Base-by-base conservation (phyloP, 2,113 vertebrate species). In the Myocastor coypus region DNA sequence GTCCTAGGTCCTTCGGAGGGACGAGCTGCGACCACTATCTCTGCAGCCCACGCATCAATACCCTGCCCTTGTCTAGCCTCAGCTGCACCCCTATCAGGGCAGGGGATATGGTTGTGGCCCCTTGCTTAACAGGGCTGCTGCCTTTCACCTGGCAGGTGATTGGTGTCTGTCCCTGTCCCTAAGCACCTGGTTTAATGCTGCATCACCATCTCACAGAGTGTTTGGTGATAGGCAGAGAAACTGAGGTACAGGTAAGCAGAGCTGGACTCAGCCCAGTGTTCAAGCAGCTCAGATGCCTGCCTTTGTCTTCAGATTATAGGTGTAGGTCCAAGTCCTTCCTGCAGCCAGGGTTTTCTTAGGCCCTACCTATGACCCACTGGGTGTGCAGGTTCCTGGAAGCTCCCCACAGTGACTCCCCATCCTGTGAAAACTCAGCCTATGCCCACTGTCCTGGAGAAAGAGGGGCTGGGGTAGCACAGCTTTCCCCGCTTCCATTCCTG, bases 401-500 rank as follows among this genome's bases (percentile, higher is more conserved):
- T 71, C 5, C 24, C 24, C 26, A 16, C 42, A 46, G 40, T 28
- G 69, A 30, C 42, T 20, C 34, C 32, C 0, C 6, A 26, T 46
- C 22, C 40, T 5, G 0, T 42, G 40, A 37, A 71, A 37, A 22
- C 20, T 37, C 71, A 22, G 11, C 69, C 37, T 24, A 37, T 26
- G 7, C 0, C 16, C 69, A 19, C 6, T 3, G 2, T 8, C 20
- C 52, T 20, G 26, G 4, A 20, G 22, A 57, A 19, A 71, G 68
- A 5, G 1, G 7, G 4, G 9, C 20, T 2, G 4, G 8, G 24
- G 8, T 34, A 22, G 24, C 0, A 0, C 2, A 28, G 69, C 24
- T 57, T 37, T 55, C 7, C 42, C 50, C 16, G 40, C 10, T 16
- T 17, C 22, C 30, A 1, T 59, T 1, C 0, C 16, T 7, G 16